phyloP scores from a whole-genome alignment of 1,140 invertebrate genomes.

The Habropoda laboriosa region DNA sequence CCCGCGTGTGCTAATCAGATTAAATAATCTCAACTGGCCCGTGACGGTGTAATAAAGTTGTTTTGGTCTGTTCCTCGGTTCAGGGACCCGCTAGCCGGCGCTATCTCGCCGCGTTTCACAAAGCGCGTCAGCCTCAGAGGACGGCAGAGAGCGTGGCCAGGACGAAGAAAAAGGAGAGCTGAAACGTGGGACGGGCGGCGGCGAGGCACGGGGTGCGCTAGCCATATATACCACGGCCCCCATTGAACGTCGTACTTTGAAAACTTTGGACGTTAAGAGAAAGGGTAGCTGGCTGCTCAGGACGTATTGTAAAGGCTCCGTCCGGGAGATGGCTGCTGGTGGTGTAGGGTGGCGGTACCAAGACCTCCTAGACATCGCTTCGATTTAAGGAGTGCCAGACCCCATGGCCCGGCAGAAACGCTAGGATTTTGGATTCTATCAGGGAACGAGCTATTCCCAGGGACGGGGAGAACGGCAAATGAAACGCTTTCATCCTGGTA shows the following conservation, averaged over 20 bases:
- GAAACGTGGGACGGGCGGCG: slow-evolving; percentile 37
- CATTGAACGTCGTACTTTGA: slow-evolving; percentile 80
- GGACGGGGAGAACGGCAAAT: slow-evolving; percentile 3
- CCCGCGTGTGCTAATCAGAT: not conserved
- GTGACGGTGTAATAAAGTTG: slow-evolving; percentile 46
- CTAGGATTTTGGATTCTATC: slow-evolving; percentile 68
- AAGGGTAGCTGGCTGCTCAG: slow-evolving; percentile 78
- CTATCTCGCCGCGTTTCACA: slow-evolving; percentile 71
- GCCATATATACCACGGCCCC: slow-evolving; percentile 72
- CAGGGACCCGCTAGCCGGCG: slow-evolving; percentile 43
- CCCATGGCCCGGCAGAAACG: slow-evolving; percentile 43
- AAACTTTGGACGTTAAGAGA: slow-evolving; percentile 81
- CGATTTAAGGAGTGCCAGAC: slow-evolving; percentile 71
- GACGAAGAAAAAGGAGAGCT: slow-evolving; percentile 62
- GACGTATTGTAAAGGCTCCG: slow-evolving; percentile 79
- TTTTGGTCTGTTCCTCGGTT: slow-evolving; percentile 53
- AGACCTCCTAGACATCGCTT: slow-evolving; percentile 68
- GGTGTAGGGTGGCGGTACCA: slow-evolving; percentile 45
- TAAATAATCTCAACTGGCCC: slow-evolving; percentile 34
- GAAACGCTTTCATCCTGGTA: slow-evolving; percentile 51
- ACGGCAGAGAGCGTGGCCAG: slow-evolving; percentile 22
- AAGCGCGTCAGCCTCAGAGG: slow-evolving; percentile 68
- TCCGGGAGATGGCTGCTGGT: slow-evolving; percentile 53
- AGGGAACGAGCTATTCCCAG: slow-evolving; percentile 2
- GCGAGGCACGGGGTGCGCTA: slow-evolving; percentile 47